Conservation (phyloP, 2,797 vertebrate genomes). For the Xenopus petersii region DNA sequence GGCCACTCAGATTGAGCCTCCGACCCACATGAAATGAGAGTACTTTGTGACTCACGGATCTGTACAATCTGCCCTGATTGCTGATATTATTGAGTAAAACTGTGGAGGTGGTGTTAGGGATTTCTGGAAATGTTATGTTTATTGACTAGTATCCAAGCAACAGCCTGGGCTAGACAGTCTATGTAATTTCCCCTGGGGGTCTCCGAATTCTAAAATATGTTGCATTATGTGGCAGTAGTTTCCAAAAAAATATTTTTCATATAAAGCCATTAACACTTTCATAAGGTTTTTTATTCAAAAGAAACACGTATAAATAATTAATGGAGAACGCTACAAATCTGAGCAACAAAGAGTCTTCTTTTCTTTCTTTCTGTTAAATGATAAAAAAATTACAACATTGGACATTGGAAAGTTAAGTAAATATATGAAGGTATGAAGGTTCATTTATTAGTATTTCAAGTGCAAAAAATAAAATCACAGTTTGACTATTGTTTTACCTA, state of each 20-base stretch:
- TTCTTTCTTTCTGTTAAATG: too few species aligned
- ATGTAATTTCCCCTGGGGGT: slow-evolving; percentile 57
- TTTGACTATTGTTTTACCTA: too few species aligned
- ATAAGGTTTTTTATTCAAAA: too few species aligned
- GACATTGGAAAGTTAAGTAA: too few species aligned
- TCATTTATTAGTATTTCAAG: too few species aligned
- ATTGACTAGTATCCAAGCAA: slow-evolving; percentile 64
- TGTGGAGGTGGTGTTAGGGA: not conserved
- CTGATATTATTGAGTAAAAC: slow-evolving; percentile 26
- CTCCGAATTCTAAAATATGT: slow-evolving; percentile 33
- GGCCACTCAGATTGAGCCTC: not conserved
- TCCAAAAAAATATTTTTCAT: slow-evolving; percentile 12
- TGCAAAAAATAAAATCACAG: too few species aligned
- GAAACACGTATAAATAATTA: too few species aligned
- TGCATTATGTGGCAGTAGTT: slow-evolving; percentile 15
- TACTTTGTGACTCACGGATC: slow-evolving; percentile 15
- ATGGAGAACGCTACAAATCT: too few species aligned
- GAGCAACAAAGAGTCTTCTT: too few species aligned
- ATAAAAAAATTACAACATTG: too few species aligned
- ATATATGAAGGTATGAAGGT: too few species aligned
- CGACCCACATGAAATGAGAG: slow-evolving; percentile 35
- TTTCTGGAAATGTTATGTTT: slow-evolving; percentile 42
- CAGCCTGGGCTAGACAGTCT: slow-evolving; percentile 51
- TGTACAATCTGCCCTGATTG: slow-evolving; percentile 20
- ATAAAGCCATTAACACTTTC: not conserved